Conservation (phyloP, 2,797 vertebrate genomes). For the Neomorphus geoffroyi region DNA sequence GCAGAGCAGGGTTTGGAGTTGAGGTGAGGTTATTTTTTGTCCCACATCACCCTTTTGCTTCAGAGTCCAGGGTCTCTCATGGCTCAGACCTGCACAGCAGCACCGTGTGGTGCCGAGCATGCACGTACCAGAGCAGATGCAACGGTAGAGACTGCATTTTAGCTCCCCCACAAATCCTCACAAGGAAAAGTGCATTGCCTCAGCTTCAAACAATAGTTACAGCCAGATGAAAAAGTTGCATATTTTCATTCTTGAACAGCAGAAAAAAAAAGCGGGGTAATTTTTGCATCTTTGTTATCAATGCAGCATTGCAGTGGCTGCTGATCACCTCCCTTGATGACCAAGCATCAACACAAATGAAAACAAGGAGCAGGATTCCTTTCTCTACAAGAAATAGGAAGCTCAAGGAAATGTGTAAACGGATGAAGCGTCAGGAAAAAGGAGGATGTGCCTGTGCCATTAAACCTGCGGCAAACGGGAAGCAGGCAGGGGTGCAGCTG, state of each 20-base stretch:
- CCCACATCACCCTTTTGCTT: background rate
- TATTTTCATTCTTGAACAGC: background rate
- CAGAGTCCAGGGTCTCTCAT: no score
- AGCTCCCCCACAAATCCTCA: background rate
- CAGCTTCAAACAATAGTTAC: background rate
- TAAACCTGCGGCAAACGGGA: background rate
- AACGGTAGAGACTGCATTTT: background rate
- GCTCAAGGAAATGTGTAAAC: background rate
- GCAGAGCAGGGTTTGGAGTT: background rate
- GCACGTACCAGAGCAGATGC: fast-evolving
- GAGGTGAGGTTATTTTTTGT: background rate
- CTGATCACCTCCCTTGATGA: background rate
- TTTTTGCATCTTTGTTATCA: background rate
- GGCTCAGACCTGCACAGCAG: background rate
- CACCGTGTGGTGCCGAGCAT: fast-evolving
- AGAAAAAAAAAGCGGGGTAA: background rate
- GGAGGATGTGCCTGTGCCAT: background rate
- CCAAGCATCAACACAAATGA: fast-evolving
- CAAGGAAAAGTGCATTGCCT: background rate
- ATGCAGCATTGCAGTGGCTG: background rate
- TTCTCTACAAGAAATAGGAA: background rate
- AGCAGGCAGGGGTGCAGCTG: background rate
- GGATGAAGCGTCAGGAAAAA: background rate
- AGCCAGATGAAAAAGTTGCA: background rate
- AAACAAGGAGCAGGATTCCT: background rate